Base-by-base conservation (phyloP, 2,888 invertebrate species). In the Mantis religiosa region DNA sequence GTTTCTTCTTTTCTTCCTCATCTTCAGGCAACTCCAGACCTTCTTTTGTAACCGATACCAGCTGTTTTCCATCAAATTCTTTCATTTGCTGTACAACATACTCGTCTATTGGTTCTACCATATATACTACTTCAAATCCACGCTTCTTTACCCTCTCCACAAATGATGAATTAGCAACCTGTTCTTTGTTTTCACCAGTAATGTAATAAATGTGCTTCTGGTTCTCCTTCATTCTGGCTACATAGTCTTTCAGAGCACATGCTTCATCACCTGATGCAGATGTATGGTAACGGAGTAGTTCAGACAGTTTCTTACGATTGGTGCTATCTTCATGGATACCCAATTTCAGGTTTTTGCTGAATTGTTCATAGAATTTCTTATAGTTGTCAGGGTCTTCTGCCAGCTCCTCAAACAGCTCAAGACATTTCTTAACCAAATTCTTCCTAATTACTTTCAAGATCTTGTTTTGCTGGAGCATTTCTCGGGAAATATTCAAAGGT, bases 81-180 rank as follows among this genome's bases (percentile, higher is more conserved):
- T 98, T 99, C 95, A 99, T 95, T 93, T 99, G 99, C 93, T 99
- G 99, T 41, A 99, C 98, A 91, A 99, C 98, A 92, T 99, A 99
- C 94, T 99, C 99, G 94, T 99, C 99, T 92, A 99, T 99, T 88
- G 99, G 99, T 93, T 99, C 99, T 0, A 97, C 97, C 99, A 99
- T 99, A 96, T 99, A 99, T 88, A 99, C 95, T 1, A 98, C 98
- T 94, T 99, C 99, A 92, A 98, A 98, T 82, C 99, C 99, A 92
- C 99, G 97, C 93, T 98, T 99, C 96, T 98, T 98, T 20, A 99
- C 98, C 89, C 98, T 95, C 94, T 99, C 99, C 88, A 99, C 99
- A 91, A 99, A 99, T 2, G 99, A 98, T 34, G 99, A 99, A 94
- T 98, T 98, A 91, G 97, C 96, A 0, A 99, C 99, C 92, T 97